A percentile compares a stretch with the other conserved stretches of the same genome.
Conservation (phyloP, 2,113 vertebrate genomes). For the Nothobranchius furzeri region DNA sequence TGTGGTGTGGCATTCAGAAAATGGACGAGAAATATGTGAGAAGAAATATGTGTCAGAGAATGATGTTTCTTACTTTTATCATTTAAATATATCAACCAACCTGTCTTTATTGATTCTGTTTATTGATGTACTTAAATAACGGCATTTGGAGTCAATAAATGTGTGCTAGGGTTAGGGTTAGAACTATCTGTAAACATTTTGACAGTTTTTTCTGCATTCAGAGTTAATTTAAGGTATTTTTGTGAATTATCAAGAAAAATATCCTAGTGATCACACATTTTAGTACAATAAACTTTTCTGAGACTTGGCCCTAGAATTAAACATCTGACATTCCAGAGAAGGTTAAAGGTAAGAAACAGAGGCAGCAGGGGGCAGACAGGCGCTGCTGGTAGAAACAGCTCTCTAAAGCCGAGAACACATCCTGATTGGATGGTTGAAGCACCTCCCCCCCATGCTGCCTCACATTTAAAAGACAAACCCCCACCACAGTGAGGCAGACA, state of each 20-base stretch:
- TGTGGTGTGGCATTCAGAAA: slow-evolving; percentile 22
- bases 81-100: too few species aligned
- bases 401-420: not conserved
- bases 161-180: too few species aligned
- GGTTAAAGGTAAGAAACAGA: slow-evolving; percentile 31
- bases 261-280: not conserved
- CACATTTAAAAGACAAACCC: slow-evolving; percentile 68
- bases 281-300: too few species aligned
- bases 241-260: not conserved
- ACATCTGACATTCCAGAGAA: slow-evolving; percentile 15
- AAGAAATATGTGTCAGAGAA: not conserved
- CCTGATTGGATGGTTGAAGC: slow-evolving; percentile 60
- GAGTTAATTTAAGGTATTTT: too few species aligned
- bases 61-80: too few species aligned
- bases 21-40: slow-evolving; percentile 3
- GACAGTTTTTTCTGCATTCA: not conserved
- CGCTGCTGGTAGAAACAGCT: slow-evolving; percentile 33
- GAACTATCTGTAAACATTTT: too few species aligned
- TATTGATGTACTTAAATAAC: too few species aligned
- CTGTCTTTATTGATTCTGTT: too few species aligned
- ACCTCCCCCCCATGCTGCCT: slow-evolving; percentile 50
- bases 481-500: slow-evolving; percentile 44
- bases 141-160: too few species aligned
- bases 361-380: slow-evolving; percentile 56
- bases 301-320: not conserved